Base-by-base conservation (phyloP, 1,140 invertebrate genomes). In the Drosophila nigrodunni region DNA sequence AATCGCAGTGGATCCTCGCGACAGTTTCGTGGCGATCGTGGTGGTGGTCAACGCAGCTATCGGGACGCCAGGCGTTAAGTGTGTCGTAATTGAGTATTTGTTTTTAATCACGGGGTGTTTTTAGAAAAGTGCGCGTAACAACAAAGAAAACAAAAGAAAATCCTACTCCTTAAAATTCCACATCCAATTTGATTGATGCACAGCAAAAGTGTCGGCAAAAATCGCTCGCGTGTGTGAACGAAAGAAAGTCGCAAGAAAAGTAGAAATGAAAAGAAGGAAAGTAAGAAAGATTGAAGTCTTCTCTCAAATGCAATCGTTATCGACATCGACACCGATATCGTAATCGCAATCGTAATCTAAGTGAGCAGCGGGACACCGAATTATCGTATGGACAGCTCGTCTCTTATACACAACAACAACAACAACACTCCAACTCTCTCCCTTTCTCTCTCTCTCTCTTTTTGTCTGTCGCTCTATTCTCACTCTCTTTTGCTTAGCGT, bases 31-130 rank as follows among this genome's bases (percentile, higher is more conserved):
- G 87, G 90, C 37, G 76, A 81, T 37, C 85, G 61, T 25, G 68
- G 68, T 41, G 65, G 78, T 46, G 88, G 90, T 57, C 89, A 92
- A 50, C 82, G 90, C 37, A 91, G 66, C 78, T 85, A 90, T 80
- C 89, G 86, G 76, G 82, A 87, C 64, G 74, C 50, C 80, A 79
- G 82, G 61, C 82, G 83, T 75, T 88, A 43, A 72, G 46, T 72
- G 64, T 60, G 39, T 72, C 62, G 78, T 54, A 30, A 39, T 59
- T 58, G 67, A 69, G 74, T 78, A 68, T 76, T 79, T 78, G 54
- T 58, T 60, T 43, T 41, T 39, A 18, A 43, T 44, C 15, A 25
- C 70, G 70, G 62, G 65, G 70, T 54, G 65, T 61, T 54, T 60
- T 43, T 37, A 18, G 30, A 73, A 82, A 87, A 87, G 82, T 86